phyloP scores from a whole-genome alignment of 2,888 invertebrate genomes.

The Dicranocentrus wangi region DNA sequence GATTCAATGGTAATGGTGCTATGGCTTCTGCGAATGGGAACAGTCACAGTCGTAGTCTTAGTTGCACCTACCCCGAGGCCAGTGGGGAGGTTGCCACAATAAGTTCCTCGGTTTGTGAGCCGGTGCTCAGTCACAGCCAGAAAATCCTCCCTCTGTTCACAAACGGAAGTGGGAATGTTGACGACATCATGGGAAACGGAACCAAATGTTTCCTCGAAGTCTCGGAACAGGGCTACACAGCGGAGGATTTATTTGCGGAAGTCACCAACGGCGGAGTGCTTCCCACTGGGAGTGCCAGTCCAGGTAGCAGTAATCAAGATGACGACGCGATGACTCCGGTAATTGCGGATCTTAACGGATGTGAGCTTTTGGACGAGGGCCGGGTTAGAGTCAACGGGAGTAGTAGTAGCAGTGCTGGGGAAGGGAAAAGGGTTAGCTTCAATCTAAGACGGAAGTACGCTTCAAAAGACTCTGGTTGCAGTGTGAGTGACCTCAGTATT shows the following conservation, averaged over 20 bases:
- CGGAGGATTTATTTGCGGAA: constrained; percentile 45
- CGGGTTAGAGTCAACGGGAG: not conserved
- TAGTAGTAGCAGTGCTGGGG: constrained; percentile 40
- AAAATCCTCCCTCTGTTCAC: constrained; percentile 33
- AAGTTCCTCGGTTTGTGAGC: constrained; percentile 61
- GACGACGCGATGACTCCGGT: constrained; percentile 47
- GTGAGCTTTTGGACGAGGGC: constrained; percentile 37
- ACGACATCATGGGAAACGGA: not conserved
- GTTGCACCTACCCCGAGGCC: constrained; percentile 71
- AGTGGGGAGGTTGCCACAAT: constrained; percentile 70
- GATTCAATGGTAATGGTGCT: constrained; percentile 47
- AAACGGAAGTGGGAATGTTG: constrained; percentile 35
- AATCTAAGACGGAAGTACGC: constrained; percentile 70
- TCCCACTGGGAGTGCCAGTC: constrained; percentile 46
- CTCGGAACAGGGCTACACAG: constrained; percentile 34
- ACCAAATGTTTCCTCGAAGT: constrained; percentile 51
- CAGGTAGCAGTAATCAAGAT: constrained; percentile 34
- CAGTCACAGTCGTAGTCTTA: constrained; percentile 70
- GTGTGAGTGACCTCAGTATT: constrained; percentile 67
- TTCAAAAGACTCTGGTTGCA: constrained; percentile 69
- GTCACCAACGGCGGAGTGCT: constrained; percentile 52
- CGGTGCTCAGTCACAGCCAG: constrained; percentile 32
- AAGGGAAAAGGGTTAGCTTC: constrained; percentile 70
- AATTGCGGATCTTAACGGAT: constrained; percentile 51
- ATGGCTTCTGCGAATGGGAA: constrained; percentile 33